A percentile compares a stretch with the other conserved stretches of the same genome.
Evolutionary conservation across 2,888 invertebrate species (phyloP).

Genomic region (Nymphalis c-album): DNA sequence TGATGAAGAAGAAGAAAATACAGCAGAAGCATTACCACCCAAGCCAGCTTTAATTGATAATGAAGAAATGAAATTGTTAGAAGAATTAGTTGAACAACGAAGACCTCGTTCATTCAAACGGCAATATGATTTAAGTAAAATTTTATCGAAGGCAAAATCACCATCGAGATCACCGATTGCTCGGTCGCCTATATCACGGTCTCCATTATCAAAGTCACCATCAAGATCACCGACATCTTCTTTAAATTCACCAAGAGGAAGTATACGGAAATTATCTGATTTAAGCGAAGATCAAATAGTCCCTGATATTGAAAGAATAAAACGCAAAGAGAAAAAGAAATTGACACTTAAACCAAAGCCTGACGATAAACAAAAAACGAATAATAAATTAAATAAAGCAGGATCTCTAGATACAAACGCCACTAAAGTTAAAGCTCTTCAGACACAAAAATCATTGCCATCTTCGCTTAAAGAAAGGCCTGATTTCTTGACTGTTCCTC

Average conservation of each 20-base stretch:
- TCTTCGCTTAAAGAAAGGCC: conserved; percentile 77
- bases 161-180: conserved; percentile 74
- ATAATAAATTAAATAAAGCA: conserved; percentile 71
- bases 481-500: conserved; percentile 78
- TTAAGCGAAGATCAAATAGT: conserved; percentile 79
- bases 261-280: conserved; percentile 76
- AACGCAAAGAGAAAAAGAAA: conserved; percentile 75
- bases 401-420: conserved; percentile 77
- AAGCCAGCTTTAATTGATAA: conserved; percentile 79
- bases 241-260: conserved; percentile 76
- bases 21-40: conserved; percentile 61
- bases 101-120: conserved; percentile 77
- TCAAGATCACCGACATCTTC: conserved; percentile 79
- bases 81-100: conserved; percentile 77
- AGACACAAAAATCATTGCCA: conserved; percentile 81
- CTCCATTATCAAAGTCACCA: conserved; percentile 77
- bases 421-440: conserved; percentile 70
- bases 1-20: conserved; percentile 79
- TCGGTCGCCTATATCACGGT: conserved; percentile 73
- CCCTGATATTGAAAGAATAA: conserved; percentile 76
- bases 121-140: conserved; percentile 69
- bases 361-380: conserved; percentile 67
- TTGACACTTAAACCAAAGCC: conserved; percentile 71
- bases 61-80: conserved; percentile 80
- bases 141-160: conserved; percentile 66